These are phyloP conservation scores for Ooceraea biroi DNA, from an alignment of 1,140 invertebrate genomes.

Conservation along the genomic window DNA sequence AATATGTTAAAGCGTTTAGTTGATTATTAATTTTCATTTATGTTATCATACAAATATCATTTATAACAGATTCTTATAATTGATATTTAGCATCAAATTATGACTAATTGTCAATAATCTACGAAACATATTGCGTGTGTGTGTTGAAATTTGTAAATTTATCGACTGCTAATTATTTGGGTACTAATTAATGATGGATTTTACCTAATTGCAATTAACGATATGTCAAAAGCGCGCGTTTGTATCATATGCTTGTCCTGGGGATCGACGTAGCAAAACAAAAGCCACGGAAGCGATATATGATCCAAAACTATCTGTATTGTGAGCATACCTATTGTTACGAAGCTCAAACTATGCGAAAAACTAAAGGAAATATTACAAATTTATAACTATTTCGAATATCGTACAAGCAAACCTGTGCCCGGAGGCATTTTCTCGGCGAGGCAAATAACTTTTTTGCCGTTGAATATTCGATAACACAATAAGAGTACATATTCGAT, in stretches of 20 bases:
- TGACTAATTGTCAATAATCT: slow-evolving; percentile 19
- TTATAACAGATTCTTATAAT: slow-evolving; percentile 6
- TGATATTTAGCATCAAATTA: background rate
- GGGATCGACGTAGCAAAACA: slow-evolving; percentile 12
- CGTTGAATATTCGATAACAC: slow-evolving; percentile 11
- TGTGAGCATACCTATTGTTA: background rate
- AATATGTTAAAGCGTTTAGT: no score
- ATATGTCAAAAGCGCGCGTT: background rate
- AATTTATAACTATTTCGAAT: slow-evolving; percentile 33
- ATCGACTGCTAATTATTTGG: slow-evolving; percentile 18
- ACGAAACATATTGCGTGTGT: slow-evolving; percentile 1
- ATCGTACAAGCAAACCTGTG: background rate
- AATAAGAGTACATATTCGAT: background rate
- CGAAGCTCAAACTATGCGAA: background rate
- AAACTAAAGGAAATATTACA: background rate
- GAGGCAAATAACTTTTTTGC: slow-evolving; percentile 9
- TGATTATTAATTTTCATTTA: no score
- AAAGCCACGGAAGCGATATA: background rate
- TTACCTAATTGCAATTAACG: slow-evolving; percentile 28
- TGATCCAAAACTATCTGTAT: background rate
- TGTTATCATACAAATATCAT: no score
- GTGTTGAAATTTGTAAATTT: background rate
- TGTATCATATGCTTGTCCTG: background rate
- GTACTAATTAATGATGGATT: slow-evolving; percentile 17
- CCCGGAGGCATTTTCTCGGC: background rate